phyloP scores from a whole-genome alignment of 2,113 vertebrate genomes.

The Oxyruncus cristatus region DNA sequence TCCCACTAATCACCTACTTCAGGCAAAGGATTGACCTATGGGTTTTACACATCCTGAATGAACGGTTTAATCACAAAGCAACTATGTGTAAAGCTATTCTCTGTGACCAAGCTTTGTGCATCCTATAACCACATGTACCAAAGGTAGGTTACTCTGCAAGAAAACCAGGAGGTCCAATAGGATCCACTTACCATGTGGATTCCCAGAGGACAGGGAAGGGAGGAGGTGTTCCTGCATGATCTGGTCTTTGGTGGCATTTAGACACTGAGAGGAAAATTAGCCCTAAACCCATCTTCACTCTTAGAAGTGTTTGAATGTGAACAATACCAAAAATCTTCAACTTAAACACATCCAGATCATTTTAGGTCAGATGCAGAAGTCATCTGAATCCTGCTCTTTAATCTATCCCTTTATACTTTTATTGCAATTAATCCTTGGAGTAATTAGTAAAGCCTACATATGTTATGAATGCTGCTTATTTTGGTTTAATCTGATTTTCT shows the following conservation, averaged over 20 bases:
- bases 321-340: not conserved
- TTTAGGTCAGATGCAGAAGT: not conserved
- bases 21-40: not conserved
- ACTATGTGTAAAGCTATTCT: not conserved
- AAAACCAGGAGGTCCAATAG: not conserved
- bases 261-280: not conserved
- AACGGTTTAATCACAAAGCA: not conserved
- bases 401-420: not conserved
- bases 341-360: not conserved
- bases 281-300: not conserved
- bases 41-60: not conserved
- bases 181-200: not conserved
- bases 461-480: not conserved
- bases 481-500: slow-evolving; percentile 33
- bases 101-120: not conserved
- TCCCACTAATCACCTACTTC: not conserved
- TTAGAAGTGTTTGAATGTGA: not conserved
- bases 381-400: not conserved
- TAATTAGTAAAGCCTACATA: not conserved
- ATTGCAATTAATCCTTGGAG: not conserved
- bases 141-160: not conserved
- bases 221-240: not conserved
- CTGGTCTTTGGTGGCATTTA: not conserved
- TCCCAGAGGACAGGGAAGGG: not conserved
- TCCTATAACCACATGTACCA: not conserved